Evolutionary conservation across 2,797 vertebrate genomes (phyloP).

Genomic region (Coccyzus lansbergi): DNA sequence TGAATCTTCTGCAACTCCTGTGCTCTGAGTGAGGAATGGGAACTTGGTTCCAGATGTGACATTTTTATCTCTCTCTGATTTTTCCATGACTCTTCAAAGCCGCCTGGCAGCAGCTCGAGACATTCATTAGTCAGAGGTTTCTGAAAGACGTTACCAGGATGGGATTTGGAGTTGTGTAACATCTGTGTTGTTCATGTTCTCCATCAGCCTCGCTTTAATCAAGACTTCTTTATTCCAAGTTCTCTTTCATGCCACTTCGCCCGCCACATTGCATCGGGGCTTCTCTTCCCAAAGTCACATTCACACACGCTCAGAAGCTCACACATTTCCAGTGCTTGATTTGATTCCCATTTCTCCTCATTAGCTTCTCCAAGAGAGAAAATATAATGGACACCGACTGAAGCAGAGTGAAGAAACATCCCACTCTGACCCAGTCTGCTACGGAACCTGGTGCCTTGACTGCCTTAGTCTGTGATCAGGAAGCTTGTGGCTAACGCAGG

Average conservation of each 20-base stretch:
- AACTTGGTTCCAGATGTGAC: conserved; percentile 54
- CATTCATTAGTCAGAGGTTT: conserved; percentile 56
- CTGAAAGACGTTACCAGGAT: conserved; percentile 41
- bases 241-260: not conserved
- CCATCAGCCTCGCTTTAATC: conserved; percentile 41
- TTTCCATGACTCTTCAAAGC: conserved; percentile 56
- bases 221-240: conserved; percentile 33
- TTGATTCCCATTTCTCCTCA: conserved; percentile 14
- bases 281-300: conserved; percentile 35
- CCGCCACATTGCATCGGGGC: conserved; percentile 19
- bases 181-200: conserved; percentile 47
- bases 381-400: not conserved
- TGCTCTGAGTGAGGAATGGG: not conserved
- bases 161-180: conserved; percentile 40
- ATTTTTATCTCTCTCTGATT: conserved; percentile 52
- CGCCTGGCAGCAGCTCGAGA: conserved; percentile 60
- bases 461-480: not conserved
- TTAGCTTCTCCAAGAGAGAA: not conserved
- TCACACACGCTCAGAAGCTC: not conserved
- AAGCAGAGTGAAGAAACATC: not conserved
- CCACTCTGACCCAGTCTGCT: rapidly evolving
- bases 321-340: not conserved
- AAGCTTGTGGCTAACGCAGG: not conserved
- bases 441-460: not conserved
- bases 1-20: not conserved